These are phyloP conservation scores for Pegea sp. DNA, from an alignment of 23 tunicate species.

Conservation along the genomic window DNA sequence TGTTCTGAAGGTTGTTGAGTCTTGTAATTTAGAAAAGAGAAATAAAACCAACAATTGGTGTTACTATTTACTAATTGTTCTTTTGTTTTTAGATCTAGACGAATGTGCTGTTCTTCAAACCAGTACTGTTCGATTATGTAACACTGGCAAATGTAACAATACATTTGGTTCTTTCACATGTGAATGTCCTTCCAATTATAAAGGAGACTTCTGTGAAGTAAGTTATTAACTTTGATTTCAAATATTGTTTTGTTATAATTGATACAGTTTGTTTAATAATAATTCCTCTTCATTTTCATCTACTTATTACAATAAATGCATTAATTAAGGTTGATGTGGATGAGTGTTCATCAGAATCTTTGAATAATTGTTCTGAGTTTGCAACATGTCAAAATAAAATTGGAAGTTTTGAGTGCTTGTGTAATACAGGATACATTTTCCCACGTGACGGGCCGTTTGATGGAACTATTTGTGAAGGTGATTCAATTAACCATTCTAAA, in stretches of 20 bases:
- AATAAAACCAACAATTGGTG: neutral
- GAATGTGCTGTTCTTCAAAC: slow-evolving; percentile 6
- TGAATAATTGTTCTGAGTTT: neutral
- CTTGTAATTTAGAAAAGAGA: neutral
- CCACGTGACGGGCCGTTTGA: slow-evolving; percentile 4
- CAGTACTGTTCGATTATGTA: neutral
- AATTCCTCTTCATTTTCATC: too few relatives aligned
- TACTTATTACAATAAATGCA: neutral
- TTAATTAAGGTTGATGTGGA: neutral
- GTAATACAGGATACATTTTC: neutral
- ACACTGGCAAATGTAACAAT: neutral
- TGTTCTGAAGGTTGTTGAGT: neutral
- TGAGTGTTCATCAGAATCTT: neutral
- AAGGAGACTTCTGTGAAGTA: slow-evolving; percentile 3
- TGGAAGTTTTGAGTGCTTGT: slow-evolving; percentile 1
- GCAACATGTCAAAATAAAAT: neutral
- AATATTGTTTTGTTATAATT: neutral
- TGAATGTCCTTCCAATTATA: neutral
- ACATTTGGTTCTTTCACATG: slow-evolving; percentile 2
- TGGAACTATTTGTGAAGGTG: slow-evolving; percentile 1
- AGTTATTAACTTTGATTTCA: neutral
- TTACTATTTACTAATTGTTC: too few relatives aligned
- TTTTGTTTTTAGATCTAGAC: slow-evolving; percentile 8
- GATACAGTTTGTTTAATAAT: neutral
- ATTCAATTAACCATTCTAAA: neutral